Evolutionary conservation across 2,797 vertebrate genomes (phyloP).

Genomic region (Propithecus perrieri): DNA sequence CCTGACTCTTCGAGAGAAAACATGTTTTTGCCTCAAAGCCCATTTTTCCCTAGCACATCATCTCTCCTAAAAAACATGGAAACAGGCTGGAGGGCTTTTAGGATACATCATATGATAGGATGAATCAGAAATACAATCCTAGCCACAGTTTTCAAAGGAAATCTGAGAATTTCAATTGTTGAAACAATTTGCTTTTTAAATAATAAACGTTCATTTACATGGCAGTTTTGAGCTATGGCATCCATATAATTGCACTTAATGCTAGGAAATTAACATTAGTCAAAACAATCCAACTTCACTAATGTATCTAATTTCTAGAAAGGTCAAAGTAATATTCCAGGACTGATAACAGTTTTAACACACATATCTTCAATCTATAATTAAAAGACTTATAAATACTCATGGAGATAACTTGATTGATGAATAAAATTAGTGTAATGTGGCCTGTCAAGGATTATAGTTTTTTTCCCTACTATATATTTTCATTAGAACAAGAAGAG

Average conservation of each 20-base stretch:
- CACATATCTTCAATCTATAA: neutral
- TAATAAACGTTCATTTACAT: neutral
- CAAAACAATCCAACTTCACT: neutral
- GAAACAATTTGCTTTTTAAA: neutral
- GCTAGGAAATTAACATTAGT: neutral
- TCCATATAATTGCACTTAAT: neutral
- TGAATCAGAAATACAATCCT: neutral
- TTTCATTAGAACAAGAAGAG: slow-evolving; percentile 3
- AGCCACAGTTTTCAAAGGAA: slow-evolving; percentile 1
- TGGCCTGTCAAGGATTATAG: neutral
- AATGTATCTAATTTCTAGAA: neutral
- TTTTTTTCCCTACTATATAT: neutral
- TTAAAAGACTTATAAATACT: neutral
- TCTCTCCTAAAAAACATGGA: neutral
- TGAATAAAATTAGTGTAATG: neutral
- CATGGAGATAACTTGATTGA: neutral
- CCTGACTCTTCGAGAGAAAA: neutral
- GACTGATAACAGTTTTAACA: neutral
- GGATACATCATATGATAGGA: neutral
- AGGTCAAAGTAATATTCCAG: neutral
- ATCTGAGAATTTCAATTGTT: neutral
- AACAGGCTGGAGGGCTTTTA: neutral
- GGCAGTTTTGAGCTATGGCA: neutral
- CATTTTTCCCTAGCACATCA: neutral
- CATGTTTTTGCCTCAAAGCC: neutral